Evolutionary conservation across 2,888 invertebrate species (phyloP).

Genomic region (Orthosia cruda): DNA sequence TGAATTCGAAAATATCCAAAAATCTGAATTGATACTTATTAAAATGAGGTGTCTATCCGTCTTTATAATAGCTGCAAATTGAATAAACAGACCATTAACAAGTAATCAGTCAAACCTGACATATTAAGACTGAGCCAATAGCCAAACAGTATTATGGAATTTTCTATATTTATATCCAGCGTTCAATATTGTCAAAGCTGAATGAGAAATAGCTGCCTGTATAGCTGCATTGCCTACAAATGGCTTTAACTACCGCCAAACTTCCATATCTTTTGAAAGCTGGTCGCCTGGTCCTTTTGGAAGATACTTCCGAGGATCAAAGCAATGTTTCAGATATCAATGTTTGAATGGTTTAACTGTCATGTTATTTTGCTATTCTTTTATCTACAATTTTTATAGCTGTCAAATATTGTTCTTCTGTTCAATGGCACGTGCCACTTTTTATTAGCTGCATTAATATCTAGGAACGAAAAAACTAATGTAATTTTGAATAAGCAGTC

Average conservation of each 20-base stretch:
- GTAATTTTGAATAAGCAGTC: neutral
- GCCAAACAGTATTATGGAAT: conserved; percentile 30
- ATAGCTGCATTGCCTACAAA: neutral
- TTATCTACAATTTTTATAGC: neutral
- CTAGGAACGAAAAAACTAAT: neutral
- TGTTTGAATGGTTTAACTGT: neutral
- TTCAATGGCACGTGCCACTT: neutral
- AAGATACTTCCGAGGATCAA: neutral
- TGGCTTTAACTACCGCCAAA: conserved; percentile 26
- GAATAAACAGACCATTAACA: conserved; percentile 27
- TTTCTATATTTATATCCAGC: conserved; percentile 1
- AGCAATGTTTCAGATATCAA: conserved; percentile 18
- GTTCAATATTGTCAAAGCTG: conserved; percentile 43
- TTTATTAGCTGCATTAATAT: neutral
- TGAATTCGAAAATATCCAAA: neutral
- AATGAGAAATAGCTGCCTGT: neutral
- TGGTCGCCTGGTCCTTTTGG: conserved; percentile 5
- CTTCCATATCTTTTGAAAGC: conserved; percentile 10
- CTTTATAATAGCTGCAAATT: neutral
- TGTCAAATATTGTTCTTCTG: neutral
- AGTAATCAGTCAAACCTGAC: conserved; percentile 35
- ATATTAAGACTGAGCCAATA: conserved; percentile 29
- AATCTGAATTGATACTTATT: neutral
- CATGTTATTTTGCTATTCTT: neutral
- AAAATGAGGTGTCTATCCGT: neutral